Percentiles rank a stretch among this genome's conserved stretches.
These are phyloP conservation scores for Mus spretus DNA, from an alignment of 2,797 vertebrate genomes.

Conservation along the genomic window DNA sequence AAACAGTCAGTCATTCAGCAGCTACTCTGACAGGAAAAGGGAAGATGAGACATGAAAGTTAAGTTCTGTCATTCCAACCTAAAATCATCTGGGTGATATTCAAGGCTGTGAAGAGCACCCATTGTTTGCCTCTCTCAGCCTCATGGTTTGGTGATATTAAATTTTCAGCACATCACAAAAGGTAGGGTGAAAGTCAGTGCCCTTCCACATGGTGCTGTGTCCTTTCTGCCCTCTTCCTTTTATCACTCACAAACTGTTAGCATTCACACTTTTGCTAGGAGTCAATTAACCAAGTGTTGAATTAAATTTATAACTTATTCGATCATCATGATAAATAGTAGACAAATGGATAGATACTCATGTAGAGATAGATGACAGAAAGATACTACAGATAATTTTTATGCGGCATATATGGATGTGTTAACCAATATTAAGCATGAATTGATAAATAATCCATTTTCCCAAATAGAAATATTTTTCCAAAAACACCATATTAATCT, in stretches of 20 bases:
- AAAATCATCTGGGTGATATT: not conserved
- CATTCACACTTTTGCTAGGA: not conserved
- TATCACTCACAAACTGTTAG: not conserved
- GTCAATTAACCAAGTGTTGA: not conserved
- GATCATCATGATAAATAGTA: not conserved
- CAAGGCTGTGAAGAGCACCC: not conserved
- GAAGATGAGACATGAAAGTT: not conserved
- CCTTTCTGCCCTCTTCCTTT: not conserved
- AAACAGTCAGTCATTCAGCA: not conserved
- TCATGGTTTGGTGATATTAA: not conserved
- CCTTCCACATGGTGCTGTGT: not conserved
- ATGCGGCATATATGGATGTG: not conserved
- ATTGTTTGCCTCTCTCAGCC: not conserved
- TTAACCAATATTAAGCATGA: not conserved
- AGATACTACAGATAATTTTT: not conserved
- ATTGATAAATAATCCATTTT: not conserved
- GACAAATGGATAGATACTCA: not conserved
- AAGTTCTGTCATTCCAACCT: not conserved
- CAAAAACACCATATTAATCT: not conserved
- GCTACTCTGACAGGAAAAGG: not conserved
- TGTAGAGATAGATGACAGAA: not conserved
- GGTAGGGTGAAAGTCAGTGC: not conserved
- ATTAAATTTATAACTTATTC: slow-evolving; percentile 1
- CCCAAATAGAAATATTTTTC: slow-evolving; percentile 8
- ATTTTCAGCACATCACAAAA: not conserved